A percentile compares a stretch with the other conserved stretches of the same genome.
Evolutionary conservation across 2,113 vertebrate genomes (phyloP).

Genomic region (Albula glossodonta): DNA sequence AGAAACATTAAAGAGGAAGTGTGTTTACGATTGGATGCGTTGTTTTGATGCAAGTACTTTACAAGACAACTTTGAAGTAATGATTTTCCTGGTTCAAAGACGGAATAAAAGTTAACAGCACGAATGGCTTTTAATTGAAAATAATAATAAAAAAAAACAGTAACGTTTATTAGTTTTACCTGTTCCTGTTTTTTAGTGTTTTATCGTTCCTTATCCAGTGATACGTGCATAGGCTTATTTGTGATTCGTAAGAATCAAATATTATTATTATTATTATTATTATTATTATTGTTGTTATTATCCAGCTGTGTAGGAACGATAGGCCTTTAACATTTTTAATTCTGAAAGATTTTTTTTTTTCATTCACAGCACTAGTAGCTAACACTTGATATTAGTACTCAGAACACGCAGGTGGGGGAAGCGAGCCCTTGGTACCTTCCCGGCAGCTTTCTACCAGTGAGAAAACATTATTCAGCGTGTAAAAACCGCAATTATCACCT

Average conservation of each 20-base stretch:
- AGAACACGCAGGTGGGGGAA: conserved; percentile 29
- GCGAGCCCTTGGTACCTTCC: conserved; percentile 3
- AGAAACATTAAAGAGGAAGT: neutral
- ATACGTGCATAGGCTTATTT: neutral
- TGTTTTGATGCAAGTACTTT: conserved; percentile 17
- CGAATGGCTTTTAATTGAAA: conserved; percentile 2
- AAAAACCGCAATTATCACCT: conserved; percentile 62
- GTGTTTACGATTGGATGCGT: neutral
- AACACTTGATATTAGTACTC: neutral
- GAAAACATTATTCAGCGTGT: conserved; percentile 50
- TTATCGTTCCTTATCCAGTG: neutral
- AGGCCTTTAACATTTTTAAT: neutral
- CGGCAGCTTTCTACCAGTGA: conserved; percentile 39
- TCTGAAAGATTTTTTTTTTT: neutral
- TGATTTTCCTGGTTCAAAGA: conserved; percentile 11
- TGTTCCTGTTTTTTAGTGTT: neutral
- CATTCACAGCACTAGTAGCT: neutral
- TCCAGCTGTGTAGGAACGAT: neutral
- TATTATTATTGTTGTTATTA: neutral
- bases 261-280: neutral
- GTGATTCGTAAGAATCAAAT: no score
- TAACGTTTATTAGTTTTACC: neutral
- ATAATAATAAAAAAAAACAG: neutral
- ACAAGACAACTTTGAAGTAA: conserved; percentile 10
- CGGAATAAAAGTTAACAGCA: conserved; percentile 9